Conservation (phyloP, 2,797 vertebrate genomes). For the Phalanger gymnotis region DNA sequence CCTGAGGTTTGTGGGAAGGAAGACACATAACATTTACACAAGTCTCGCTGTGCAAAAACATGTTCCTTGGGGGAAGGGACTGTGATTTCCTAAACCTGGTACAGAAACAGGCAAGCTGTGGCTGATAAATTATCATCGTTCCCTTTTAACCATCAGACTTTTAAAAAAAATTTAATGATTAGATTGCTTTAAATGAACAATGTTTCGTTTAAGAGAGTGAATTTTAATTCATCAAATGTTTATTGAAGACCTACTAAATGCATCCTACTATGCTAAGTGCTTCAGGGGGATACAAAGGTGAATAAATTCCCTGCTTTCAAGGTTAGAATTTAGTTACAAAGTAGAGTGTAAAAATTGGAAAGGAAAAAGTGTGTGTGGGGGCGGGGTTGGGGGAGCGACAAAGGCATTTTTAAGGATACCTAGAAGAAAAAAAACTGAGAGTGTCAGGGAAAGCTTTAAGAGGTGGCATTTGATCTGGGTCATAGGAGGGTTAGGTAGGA, state of each 20-base stretch:
- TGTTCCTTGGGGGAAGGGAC: not conserved
- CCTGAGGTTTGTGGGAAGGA: not conserved
- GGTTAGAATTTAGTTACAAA: not conserved
- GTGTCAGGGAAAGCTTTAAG: not conserved
- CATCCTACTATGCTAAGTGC: not conserved
- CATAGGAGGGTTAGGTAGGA: not conserved
- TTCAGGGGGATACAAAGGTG: not conserved
- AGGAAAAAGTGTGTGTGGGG: not conserved
- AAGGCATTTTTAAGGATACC: not conserved
- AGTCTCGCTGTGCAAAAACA: not conserved
- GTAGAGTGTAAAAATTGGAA: not conserved
- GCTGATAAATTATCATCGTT: not conserved
- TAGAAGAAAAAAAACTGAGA: not conserved
- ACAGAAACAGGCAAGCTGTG: not conserved
- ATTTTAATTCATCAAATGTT: not conserved
- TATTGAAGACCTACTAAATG: not conserved
- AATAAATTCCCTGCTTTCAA: not conserved
- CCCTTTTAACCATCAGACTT: not conserved
- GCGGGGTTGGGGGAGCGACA: fast-evolving
- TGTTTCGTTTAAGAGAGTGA: not conserved
- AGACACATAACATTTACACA: not conserved
- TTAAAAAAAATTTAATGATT: not conserved
- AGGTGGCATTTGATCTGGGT: not conserved
- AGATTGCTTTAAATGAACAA: not conserved
- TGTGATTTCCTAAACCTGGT: not conserved